Percentiles rank a stretch among this genome's conserved stretches.
These are phyloP conservation scores for Aleiodes leptofemur DNA, from an alignment of 2,888 invertebrate genomes.

Conservation along the genomic window DNA sequence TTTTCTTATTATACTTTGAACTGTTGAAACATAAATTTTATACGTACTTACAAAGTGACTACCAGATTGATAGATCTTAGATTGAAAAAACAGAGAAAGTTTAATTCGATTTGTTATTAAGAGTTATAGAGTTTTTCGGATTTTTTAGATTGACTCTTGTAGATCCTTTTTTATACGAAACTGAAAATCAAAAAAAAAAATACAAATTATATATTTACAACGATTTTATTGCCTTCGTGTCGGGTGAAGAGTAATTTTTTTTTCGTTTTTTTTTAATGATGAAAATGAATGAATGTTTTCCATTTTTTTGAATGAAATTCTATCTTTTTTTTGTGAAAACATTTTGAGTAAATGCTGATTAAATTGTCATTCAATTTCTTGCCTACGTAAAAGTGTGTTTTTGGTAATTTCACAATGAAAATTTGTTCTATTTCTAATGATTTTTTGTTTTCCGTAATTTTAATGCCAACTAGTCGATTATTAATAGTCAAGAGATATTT, in stretches of 20 bases:
- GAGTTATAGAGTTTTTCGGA: slow-evolving; percentile 13
- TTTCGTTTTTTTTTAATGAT: neutral
- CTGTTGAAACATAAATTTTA: slow-evolving; percentile 27
- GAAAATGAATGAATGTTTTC: slow-evolving; percentile 3
- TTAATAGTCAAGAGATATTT: slow-evolving; percentile 48
- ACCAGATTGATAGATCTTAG: neutral
- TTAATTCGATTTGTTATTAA: slow-evolving; percentile 6
- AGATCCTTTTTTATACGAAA: slow-evolving; percentile 40
- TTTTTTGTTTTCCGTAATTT: slow-evolving; percentile 30
- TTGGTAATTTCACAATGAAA: slow-evolving; percentile 48
- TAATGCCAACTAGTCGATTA: slow-evolving; percentile 50
- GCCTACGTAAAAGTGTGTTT: slow-evolving; percentile 18
- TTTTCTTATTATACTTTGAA: slow-evolving; percentile 17
- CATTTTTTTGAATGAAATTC: slow-evolving; percentile 4
- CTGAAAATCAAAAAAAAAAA: slow-evolving; percentile 16
- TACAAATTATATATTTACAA: neutral
- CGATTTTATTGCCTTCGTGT: neutral
- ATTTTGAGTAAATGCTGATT: slow-evolving; percentile 2
- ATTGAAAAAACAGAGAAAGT: too few relatives aligned
- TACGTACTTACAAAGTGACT: slow-evolving; percentile 21
- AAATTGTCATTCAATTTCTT: slow-evolving; percentile 21
- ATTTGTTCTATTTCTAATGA: slow-evolving; percentile 50
- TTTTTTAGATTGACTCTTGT: neutral
- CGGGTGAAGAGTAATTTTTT: neutral
- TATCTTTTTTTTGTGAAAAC: neutral